Evolutionary conservation across 2,113 vertebrate genomes (phyloP).

Genomic region (Gadus macrocephalus): DNA sequence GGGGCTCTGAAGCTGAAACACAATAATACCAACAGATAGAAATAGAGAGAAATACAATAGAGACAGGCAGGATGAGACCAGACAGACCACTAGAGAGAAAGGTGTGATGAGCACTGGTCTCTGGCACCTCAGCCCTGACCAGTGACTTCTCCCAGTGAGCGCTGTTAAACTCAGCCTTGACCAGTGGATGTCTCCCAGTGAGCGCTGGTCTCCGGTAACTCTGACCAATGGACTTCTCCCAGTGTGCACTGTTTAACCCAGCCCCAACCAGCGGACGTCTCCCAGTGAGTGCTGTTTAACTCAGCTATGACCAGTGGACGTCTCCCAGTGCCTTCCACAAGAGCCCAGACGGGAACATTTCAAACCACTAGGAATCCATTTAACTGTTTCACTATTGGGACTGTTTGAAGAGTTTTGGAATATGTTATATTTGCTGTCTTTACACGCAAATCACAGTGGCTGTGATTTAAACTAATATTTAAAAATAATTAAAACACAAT

Average conservation of each 20-base stretch:
- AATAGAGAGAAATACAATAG: constrained; percentile 7
- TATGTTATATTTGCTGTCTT: too few relatives aligned
- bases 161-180: too few relatives aligned
- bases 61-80: constrained; percentile 8
- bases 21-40: too few relatives aligned
- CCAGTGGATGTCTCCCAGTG: constrained; percentile 40
- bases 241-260: constrained; percentile 4
- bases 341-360: constrained; percentile 35
- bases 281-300: constrained; percentile 54
- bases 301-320: constrained; percentile 51
- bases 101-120: constrained; percentile 53
- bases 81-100: constrained; percentile 9
- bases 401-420: too few relatives aligned
- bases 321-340: constrained; percentile 36
- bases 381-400: too few relatives aligned
- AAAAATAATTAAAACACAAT: too few relatives aligned
- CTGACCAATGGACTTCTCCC: constrained; percentile 34
- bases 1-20: too few relatives aligned
- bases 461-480: too few relatives aligned
- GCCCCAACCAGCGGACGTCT: constrained; percentile 30
- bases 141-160: constrained; percentile 37
- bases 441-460: too few relatives aligned
- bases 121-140: constrained; percentile 60
- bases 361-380: background rate
- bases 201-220: constrained; percentile 60